Percentiles rank a stretch among this genome's conserved stretches.
These are phyloP conservation scores for Pterobdella sp. DNA, from an alignment of 2,888 invertebrate species.

Conservation along the genomic window DNA sequence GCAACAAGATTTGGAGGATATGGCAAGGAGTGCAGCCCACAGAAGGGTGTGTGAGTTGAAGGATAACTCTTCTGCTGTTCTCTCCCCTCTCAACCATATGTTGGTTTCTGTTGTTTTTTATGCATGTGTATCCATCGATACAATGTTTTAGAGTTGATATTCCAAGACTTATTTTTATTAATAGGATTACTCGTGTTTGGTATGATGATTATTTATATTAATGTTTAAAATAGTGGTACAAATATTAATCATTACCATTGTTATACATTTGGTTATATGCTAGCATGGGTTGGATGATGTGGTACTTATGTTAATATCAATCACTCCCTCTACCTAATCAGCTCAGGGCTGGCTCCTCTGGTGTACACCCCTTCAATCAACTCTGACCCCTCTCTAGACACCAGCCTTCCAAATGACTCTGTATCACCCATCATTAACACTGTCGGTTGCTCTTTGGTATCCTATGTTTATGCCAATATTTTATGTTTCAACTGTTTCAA, in stretches of 20 bases:
- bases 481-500: neutral
- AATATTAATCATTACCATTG: too few species aligned
- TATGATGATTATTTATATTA: too few species aligned
- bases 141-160: too few species aligned
- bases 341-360: too few species aligned
- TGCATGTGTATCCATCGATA: neutral
- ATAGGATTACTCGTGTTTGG: slow-evolving; percentile 2
- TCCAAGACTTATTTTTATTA: too few species aligned
- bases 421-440: slow-evolving; percentile 8
- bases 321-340: too few species aligned
- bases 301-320: too few species aligned
- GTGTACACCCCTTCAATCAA: neutral
- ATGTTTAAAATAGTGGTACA: too few species aligned
- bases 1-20: too few species aligned
- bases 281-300: too few species aligned
- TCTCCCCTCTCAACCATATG: neutral
- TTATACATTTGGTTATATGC: too few species aligned
- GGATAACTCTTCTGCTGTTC: neutral
- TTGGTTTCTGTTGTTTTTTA: neutral
- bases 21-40: too few species aligned
- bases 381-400: neutral
- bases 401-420: neutral
- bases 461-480: neutral
- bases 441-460: neutral
- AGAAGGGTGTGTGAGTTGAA: slow-evolving; percentile 4